A percentile compares a stretch with the other conserved stretches of the same genome.
Evolutionary conservation across 2,797 vertebrate species (phyloP).

Genomic region (Amazona ochrocephala): DNA sequence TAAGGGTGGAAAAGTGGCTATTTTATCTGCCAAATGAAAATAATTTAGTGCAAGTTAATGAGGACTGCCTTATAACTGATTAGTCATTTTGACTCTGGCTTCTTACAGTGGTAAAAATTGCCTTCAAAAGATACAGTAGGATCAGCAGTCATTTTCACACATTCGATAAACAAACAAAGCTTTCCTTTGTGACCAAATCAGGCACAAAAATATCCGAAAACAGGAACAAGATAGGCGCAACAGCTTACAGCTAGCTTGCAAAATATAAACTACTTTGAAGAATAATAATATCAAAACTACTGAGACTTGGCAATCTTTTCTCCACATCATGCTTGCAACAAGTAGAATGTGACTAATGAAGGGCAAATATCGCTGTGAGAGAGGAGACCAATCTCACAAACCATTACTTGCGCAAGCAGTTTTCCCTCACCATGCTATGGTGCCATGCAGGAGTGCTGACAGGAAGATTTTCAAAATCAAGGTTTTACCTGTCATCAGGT

Average conservation of each 20-base stretch:
- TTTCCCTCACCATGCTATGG: background rate
- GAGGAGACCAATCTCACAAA: background rate
- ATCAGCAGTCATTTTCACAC: conserved; percentile 47
- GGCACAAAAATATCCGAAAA: background rate
- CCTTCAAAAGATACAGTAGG: conserved; percentile 54
- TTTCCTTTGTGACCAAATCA: conserved; percentile 11
- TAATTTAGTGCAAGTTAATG: conserved; percentile 76
- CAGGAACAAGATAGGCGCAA: background rate
- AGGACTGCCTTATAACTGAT: conserved; percentile 68
- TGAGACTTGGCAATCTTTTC: background rate
- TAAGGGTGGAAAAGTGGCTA: conserved; percentile 72
- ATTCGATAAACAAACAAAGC: conserved; percentile 38
- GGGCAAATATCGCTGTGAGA: background rate
- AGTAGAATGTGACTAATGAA: background rate
- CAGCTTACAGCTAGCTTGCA: background rate
- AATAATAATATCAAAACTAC: background rate
- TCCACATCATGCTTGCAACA: background rate
- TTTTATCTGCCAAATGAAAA: conserved; percentile 80
- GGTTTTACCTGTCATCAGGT: background rate
- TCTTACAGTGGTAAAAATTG: conserved; percentile 68
- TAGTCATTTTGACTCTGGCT: conserved; percentile 72
- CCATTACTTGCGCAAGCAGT: background rate
- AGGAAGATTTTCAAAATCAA: background rate
- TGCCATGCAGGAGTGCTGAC: background rate
- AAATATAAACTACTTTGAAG: background rate